Percentiles rank a stretch among this genome's conserved stretches.
phyloP scores from a whole-genome alignment of 2,797 vertebrate species.

The Anomalospiza imberbis region DNA sequence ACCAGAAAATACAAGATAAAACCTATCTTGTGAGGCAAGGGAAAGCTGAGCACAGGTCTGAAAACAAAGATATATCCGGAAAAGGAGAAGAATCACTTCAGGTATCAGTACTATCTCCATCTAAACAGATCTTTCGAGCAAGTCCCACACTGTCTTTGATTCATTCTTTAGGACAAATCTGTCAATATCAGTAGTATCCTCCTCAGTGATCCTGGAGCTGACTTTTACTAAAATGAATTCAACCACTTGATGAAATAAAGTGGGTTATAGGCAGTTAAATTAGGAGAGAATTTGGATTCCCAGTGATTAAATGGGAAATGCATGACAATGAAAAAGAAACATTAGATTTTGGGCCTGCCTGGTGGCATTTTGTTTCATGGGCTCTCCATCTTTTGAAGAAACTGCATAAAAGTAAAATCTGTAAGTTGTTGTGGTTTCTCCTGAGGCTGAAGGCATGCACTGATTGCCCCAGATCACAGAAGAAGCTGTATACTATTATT shows the following conservation, averaged over 20 bases:
- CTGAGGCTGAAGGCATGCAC: neutral
- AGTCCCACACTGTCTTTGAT: neutral
- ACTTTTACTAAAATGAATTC: neutral
- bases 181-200: neutral
- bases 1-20: slow-evolving; percentile 47
- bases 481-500: neutral
- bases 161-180: neutral
- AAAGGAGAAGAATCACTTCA: neutral
- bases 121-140: neutral
- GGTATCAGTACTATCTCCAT: slow-evolving; percentile 21
- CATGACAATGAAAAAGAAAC: neutral
- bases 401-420: neutral
- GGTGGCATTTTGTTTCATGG: neutral
- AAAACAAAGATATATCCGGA: neutral
- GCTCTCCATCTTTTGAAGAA: neutral
- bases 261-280: neutral
- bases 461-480: neutral
- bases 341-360: neutral
- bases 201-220: neutral
- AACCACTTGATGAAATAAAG: neutral
- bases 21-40: slow-evolving; percentile 78
- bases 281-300: neutral
- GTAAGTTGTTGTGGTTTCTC: neutral
- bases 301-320: neutral
- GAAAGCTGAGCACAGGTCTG: neutral